These are phyloP conservation scores for Lepetodrilus schrolli DNA, from an alignment of 2,888 invertebrate genomes.

Conservation along the genomic window DNA sequence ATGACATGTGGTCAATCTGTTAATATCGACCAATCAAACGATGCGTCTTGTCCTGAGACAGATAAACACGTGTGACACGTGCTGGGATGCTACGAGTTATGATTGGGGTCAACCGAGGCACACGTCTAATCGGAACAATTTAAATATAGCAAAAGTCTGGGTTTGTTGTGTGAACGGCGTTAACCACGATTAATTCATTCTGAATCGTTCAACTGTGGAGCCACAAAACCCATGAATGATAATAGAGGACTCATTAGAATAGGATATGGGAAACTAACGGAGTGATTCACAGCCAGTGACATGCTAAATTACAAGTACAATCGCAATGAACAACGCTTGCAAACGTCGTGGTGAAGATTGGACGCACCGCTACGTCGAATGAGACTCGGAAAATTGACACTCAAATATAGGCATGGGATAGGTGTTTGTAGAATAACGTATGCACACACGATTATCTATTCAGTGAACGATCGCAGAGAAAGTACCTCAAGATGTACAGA, in stretches of 20 bases:
- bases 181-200: constrained; percentile 7
- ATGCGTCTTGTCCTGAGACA: constrained; percentile 8
- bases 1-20: constrained; percentile 23
- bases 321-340: neutral
- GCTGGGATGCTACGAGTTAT: constrained; percentile 24
- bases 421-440: no score
- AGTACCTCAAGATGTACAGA: no score
- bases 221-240: neutral
- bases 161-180: neutral
- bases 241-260: neutral
- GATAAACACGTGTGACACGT: neutral
- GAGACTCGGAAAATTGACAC: no score
- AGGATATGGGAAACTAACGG: neutral
- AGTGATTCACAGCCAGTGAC: neutral
- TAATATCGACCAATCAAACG: constrained; percentile 14
- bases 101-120: constrained; percentile 25
- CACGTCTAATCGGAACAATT: neutral
- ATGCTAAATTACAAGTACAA: neutral
- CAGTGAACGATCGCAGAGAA: no score
- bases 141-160: neutral
- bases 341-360: no score
- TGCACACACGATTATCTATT: no score
- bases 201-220: neutral
- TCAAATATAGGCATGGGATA: no score
- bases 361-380: no score